Conservation (phyloP, 1,140 invertebrate genomes). For the Campoletis sonorensis region DNA sequence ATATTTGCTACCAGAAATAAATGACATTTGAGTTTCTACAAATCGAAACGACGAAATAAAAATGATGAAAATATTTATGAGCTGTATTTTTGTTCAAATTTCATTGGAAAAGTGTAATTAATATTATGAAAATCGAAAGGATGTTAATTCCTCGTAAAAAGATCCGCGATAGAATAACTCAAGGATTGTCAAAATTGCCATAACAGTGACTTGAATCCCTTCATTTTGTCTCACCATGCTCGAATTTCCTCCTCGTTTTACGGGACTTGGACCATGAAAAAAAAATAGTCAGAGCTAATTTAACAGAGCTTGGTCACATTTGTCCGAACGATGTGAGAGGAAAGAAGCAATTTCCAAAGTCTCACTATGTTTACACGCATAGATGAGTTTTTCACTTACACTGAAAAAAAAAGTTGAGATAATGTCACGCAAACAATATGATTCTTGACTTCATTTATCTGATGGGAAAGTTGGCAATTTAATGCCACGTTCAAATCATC, state of each 20-base stretch:
- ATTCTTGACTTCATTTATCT: background rate
- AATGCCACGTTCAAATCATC: background rate
- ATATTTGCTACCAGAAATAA: too few relatives aligned
- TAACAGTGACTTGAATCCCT: background rate
- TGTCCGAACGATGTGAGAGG: background rate
- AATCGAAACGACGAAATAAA: too few relatives aligned
- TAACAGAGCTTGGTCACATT: constrained; percentile 17
- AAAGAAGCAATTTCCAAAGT: background rate
- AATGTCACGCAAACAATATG: background rate
- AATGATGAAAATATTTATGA: too few relatives aligned
- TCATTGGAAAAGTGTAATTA: too few relatives aligned
- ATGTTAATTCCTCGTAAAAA: background rate
- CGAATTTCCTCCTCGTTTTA: background rate
- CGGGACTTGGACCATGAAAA: constrained; percentile 2
- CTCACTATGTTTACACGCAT: background rate
- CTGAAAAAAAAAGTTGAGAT: background rate
- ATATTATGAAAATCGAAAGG: too few relatives aligned
- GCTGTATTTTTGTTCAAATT: too few relatives aligned
- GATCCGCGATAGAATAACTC: background rate
- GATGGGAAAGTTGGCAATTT: constrained; percentile 16
- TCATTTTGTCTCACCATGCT: background rate
- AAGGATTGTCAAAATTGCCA: background rate
- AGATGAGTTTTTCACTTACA: constrained; percentile 12
- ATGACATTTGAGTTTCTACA: too few relatives aligned
- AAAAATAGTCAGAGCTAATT: constrained; percentile 15